These are phyloP conservation scores for Perizoma affinitatum DNA, from an alignment of 2,888 invertebrate genomes.

Conservation along the genomic window DNA sequence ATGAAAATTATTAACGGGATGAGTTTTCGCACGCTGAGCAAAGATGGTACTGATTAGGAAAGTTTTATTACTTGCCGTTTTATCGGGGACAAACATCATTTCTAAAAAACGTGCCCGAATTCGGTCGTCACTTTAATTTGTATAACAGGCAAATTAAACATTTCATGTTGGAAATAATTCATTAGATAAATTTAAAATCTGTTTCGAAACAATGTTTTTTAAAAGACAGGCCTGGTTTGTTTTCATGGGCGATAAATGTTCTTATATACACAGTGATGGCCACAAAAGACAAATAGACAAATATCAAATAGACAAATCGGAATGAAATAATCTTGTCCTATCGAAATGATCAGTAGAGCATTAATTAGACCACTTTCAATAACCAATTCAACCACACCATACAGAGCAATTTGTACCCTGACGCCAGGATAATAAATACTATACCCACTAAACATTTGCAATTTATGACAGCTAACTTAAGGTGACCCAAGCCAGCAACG, in stretches of 20 bases:
- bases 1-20: conserved; percentile 77
- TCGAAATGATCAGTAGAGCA: conserved; percentile 7
- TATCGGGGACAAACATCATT: conserved; percentile 64
- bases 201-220: too few relatives aligned
- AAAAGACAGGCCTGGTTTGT: too few relatives aligned
- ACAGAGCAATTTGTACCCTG: conserved; percentile 42
- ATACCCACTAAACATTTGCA: conserved; percentile 49
- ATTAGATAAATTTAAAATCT: too few relatives aligned
- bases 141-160: conserved; percentile 43
- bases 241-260: too few relatives aligned
- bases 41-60: conserved; percentile 74
- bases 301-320: too few relatives aligned
- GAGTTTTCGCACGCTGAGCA: conserved; percentile 63
- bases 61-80: conserved; percentile 75
- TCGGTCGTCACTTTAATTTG: conserved; percentile 52
- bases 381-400: conserved; percentile 15
- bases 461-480: conserved; percentile 45
- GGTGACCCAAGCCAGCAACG: conserved; percentile 48
- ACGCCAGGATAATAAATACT: conserved; percentile 48
- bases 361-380: conserved; percentile 31
- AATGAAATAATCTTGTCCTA: background rate
- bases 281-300: too few relatives aligned
- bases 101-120: conserved; percentile 59
- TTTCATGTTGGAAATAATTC: conserved; percentile 8
- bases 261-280: too few relatives aligned